A percentile compares a stretch with the other conserved stretches of the same genome.
These are phyloP conservation scores for Xylocopa sonorina DNA, from an alignment of 1,140 invertebrate species.

Conservation along the genomic window DNA sequence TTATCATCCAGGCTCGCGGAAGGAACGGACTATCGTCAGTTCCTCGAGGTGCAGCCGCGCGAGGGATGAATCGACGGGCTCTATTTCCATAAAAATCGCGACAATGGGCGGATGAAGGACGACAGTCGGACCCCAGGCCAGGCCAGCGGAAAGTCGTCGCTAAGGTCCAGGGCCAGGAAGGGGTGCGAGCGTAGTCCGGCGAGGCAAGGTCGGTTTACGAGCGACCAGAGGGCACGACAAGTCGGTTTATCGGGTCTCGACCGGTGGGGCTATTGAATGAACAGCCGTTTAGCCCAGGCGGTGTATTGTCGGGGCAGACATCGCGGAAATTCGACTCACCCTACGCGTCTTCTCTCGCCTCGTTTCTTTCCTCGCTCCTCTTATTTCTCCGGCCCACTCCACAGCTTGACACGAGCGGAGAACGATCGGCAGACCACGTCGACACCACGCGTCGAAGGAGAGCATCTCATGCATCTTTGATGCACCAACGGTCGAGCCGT, in stretches of 20 bases:
- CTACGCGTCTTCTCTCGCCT: not conserved
- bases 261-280: conserved; percentile 69
- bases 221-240: conserved; percentile 60
- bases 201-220: conserved; percentile 66
- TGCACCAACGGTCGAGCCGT: conserved; percentile 45
- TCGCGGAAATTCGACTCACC: conserved; percentile 62
- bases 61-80: not conserved
- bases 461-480: conserved; percentile 65
- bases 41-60: not conserved
- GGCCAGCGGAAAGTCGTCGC: conserved; percentile 17
- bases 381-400: no score
- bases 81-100: conserved; percentile 55
- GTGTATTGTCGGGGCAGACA: conserved; percentile 69
- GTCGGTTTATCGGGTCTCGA: conserved; percentile 73
- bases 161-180: conserved; percentile 1
- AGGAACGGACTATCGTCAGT: not conserved
- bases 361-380: not conserved
- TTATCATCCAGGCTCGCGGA: conserved; percentile 17
- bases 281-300: conserved; percentile 65
- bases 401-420: conserved; percentile 49
- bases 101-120: conserved; percentile 28
- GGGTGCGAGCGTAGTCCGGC: conserved; percentile 5
- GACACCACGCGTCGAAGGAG: conserved; percentile 39
- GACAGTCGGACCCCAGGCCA: conserved; percentile 9
- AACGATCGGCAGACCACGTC: conserved; percentile 19